These are phyloP conservation scores for Atrichornis clamosus DNA, from an alignment of 2,113 vertebrate species.

Conservation along the genomic window DNA sequence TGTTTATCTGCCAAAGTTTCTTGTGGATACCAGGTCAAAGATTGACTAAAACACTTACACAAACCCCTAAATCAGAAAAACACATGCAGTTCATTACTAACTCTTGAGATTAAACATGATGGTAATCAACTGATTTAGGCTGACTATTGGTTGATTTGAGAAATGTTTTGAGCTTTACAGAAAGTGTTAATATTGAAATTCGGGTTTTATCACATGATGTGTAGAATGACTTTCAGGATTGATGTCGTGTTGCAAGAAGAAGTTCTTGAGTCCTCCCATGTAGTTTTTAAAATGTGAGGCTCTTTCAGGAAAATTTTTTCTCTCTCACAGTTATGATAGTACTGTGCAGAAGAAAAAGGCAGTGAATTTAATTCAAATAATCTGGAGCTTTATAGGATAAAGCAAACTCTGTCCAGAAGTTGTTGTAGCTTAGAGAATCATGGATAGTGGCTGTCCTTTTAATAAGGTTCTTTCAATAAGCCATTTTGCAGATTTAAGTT, in stretches of 20 bases:
- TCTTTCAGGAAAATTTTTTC: background rate
- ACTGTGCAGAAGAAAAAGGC: background rate
- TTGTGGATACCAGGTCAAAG: background rate
- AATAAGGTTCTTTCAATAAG: background rate
- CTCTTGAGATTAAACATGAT: background rate
- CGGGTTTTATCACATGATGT: rapidly evolving
- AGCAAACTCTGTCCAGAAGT: background rate
- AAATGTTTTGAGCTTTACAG: background rate
- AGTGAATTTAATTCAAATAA: background rate
- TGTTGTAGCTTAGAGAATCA: background rate
- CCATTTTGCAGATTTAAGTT: background rate
- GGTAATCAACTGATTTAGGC: background rate
- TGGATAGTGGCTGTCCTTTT: background rate
- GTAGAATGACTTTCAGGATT: background rate
- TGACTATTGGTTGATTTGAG: background rate
- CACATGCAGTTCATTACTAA: background rate
- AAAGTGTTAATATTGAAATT: background rate
- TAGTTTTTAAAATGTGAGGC: background rate
- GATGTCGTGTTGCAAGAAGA: background rate
- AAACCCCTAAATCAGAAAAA: background rate
- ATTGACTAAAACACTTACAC: background rate
- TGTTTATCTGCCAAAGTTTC: background rate
- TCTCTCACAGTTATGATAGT: background rate
- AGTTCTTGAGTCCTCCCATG: background rate
- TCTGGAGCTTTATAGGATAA: background rate